Conservation (phyloP, 2,113 vertebrate species). For the Eclectus roratus region DNA sequence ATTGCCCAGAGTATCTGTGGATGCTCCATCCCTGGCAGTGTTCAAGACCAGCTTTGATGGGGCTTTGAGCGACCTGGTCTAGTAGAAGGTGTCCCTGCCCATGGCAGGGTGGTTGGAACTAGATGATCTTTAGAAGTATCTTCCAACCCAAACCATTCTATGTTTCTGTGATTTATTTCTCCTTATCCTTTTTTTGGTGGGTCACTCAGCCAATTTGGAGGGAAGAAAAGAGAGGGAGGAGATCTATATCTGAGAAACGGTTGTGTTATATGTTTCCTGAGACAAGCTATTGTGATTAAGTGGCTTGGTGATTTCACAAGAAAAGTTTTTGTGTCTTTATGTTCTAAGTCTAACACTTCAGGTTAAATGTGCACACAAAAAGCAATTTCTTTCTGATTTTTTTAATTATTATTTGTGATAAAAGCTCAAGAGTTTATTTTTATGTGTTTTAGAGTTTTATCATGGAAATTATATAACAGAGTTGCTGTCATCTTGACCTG, state of each 20-base stretch:
- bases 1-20: neutral
- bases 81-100: neutral
- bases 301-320: neutral
- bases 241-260: neutral
- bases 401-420: neutral
- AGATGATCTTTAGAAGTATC: fast-evolving
- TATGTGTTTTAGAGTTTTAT: neutral
- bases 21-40: fast-evolving
- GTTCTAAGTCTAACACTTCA: neutral
- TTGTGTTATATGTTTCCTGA: neutral
- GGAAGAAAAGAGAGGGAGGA: neutral
- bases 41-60: neutral
- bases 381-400: neutral
- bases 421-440: neutral
- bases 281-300: neutral
- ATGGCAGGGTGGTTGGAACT: fast-evolving
- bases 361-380: neutral
- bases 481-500: neutral
- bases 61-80: neutral
- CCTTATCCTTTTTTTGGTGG: neutral
- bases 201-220: neutral
- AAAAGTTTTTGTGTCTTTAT: neutral
- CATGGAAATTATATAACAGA: neutral
- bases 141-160: neutral
- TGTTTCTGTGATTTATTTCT: neutral